These are phyloP conservation scores for Pseudopleuronectes americanus DNA, from an alignment of 2,797 vertebrate genomes.

Conservation along the genomic window DNA sequence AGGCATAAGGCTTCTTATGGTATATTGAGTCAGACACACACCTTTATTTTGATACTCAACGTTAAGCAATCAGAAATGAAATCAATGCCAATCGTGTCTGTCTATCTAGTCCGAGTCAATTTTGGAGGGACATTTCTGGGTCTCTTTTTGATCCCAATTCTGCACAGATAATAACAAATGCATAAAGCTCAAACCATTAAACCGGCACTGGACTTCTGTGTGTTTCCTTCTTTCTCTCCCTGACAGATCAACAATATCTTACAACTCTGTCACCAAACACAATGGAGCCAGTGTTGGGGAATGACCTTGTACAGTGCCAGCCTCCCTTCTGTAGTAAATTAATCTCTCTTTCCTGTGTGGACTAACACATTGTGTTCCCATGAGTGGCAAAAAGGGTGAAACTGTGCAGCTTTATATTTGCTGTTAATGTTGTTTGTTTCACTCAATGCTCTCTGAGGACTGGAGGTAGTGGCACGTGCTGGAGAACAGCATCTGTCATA, in stretches of 20 bases:
- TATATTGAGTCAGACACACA: no score
- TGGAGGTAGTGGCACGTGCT: slow-evolving; percentile 14
- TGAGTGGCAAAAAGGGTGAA: slow-evolving; percentile 45
- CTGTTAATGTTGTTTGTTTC: slow-evolving; percentile 47
- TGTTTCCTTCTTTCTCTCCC: background rate
- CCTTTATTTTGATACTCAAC: no score
- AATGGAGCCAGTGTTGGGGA: slow-evolving; percentile 37
- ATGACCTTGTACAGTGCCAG: slow-evolving; percentile 49
- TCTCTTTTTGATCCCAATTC: no score
- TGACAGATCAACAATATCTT: slow-evolving; percentile 21
- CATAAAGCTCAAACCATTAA: background rate
- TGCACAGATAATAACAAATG: background rate
- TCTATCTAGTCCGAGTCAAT: no score
- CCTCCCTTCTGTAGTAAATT: slow-evolving; percentile 50
- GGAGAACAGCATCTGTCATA: slow-evolving; percentile 44
- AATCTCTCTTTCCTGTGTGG: slow-evolving; percentile 44
- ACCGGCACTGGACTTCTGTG: background rate
- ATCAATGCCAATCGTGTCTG: no score
- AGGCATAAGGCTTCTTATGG: no score
- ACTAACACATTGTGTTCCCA: slow-evolving; percentile 14
- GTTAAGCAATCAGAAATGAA: no score
- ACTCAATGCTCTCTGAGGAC: slow-evolving; percentile 32
- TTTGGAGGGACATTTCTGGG: no score
- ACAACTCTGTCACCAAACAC: slow-evolving; percentile 31
- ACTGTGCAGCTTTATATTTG: slow-evolving; percentile 20